These are phyloP conservation scores for Hydraecia micacea DNA, from an alignment of 2,888 invertebrate species.

Conservation along the genomic window DNA sequence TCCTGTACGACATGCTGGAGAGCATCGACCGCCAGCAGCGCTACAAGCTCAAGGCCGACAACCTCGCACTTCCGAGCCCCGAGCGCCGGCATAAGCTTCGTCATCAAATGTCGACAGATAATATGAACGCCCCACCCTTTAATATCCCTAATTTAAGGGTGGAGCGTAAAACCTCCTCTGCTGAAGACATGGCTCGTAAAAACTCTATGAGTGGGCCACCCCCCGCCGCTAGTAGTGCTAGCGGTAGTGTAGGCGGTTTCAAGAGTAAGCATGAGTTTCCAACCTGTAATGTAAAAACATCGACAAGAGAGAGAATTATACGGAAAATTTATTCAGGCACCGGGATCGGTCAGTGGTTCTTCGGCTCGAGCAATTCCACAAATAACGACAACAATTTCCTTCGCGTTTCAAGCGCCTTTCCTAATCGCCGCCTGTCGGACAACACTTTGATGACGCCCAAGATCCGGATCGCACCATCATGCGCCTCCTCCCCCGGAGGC, in stretches of 20 bases:
- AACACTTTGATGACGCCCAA: slow-evolving; percentile 97
- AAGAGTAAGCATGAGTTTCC: slow-evolving; percentile 68
- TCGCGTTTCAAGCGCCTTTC: slow-evolving; percentile 95
- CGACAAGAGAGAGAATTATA: slow-evolving; percentile 30
- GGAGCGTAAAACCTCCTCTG: slow-evolving; percentile 96
- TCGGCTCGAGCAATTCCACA: slow-evolving; percentile 95
- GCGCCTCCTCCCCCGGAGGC: slow-evolving; percentile 95
- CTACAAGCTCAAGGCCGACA: slow-evolving; percentile 96
- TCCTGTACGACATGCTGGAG: slow-evolving; percentile 97
- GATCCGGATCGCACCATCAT: slow-evolving; percentile 96
- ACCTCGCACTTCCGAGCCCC: slow-evolving; percentile 93
- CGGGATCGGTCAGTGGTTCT: slow-evolving; percentile 95
- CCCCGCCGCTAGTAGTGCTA: slow-evolving; percentile 69
- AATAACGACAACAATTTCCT: slow-evolving; percentile 95
- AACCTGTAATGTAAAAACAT: slow-evolving; percentile 43
- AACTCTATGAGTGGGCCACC: slow-evolving; percentile 92
- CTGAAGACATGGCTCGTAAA: slow-evolving; percentile 97
- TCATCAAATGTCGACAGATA: slow-evolving; percentile 96
- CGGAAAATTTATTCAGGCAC: slow-evolving; percentile 69
- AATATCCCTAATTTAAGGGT: slow-evolving; percentile 97
- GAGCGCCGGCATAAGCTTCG: slow-evolving; percentile 93
- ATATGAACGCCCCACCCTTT: slow-evolving; percentile 95
- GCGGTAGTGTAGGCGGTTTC: slow-evolving; percentile 78
- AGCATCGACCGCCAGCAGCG: slow-evolving; percentile 96
- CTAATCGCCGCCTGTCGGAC: slow-evolving; percentile 96